phyloP scores from a whole-genome alignment of 2,888 invertebrate species.

The Hymenopus coronatus region DNA sequence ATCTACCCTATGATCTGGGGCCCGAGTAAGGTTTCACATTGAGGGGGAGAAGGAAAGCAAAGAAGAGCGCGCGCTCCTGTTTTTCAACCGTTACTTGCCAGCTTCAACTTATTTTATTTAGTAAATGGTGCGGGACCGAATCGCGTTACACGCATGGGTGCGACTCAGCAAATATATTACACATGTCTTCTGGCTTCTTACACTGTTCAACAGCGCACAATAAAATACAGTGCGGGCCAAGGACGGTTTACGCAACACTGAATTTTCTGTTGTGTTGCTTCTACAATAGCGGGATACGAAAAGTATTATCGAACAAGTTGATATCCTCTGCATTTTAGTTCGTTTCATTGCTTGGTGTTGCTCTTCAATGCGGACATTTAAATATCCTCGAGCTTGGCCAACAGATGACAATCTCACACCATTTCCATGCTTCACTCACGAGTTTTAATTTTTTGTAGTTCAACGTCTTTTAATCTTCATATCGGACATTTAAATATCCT shows the following conservation, averaged over 20 bases:
- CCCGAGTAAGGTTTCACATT: neutral
- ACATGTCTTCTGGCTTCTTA: neutral
- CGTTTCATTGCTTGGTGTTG: too few species aligned
- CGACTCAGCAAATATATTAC: neutral
- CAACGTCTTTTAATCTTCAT: too few species aligned
- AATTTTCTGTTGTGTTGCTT: neutral
- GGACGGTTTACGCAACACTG: neutral
- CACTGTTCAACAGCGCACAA: neutral
- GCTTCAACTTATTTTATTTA: slow-evolving; percentile 11
- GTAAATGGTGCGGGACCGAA: slow-evolving; percentile 5
- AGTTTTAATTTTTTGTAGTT: too few species aligned
- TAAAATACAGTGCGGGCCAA: neutral
- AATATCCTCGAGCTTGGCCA: too few species aligned
- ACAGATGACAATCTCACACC: too few species aligned
- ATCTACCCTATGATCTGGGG: neutral
- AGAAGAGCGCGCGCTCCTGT: neutral
- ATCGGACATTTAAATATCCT: too few species aligned
- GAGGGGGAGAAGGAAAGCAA: neutral
- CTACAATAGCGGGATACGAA: neutral
- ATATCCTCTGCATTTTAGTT: too few species aligned
- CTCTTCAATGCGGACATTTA: too few species aligned
- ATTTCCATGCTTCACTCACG: too few species aligned
- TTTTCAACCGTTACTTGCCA: neutral
- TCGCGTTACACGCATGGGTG: neutral
- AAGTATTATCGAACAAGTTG: too few species aligned